Evolutionary conservation across 2,888 invertebrate species (phyloP), one percentile per base, ranked within the genome.

Genomic region (Trissonchulus sp.): DNA sequence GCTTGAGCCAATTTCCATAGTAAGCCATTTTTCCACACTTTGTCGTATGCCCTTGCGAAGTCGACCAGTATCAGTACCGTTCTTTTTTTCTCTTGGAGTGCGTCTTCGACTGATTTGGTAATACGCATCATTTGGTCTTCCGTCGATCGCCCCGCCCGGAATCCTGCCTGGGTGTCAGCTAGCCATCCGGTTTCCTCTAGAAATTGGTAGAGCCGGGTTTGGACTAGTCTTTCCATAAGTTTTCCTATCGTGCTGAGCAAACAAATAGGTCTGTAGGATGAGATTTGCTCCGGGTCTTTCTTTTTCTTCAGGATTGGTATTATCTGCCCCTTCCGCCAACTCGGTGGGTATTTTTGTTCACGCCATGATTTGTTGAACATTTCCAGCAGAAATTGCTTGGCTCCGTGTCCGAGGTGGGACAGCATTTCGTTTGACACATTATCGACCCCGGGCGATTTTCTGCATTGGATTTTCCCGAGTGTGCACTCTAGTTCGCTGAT

Each of bases 11-110:
- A 34, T 34, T 65, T 65, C 18, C 18, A 18, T 3, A 65, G 15
- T 8, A 65, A 34, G n/a, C 65, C 65, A 30, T 8, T 30, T 8
- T 34, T 18, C 65, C 65, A 65, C 8, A 65, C 65, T 65, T 65
- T 65, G n/a, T 65, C 65, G 65, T 31, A 65, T 30, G 65, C 31
- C 60, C 65, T 65, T 65, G 28, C 65, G n/a, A 65, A 65, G 65
- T 65, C 65, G 8, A 65, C n/a, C 8, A 65, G 65, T 18, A 34
- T 34, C 60, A 60, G 60, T 23, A 60, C 60, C n/a, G 60, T 60
- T n/a, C 60, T 60, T n/a, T 60, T 65, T 30, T 65, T 65, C n/a
- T 65, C 31, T n/a, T 65, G n/a, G 8, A 65, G 65, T 8, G 15
- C n/a, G 31, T 65, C 65, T 60, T 18, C 60, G 18, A n/a, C n/a